Evolutionary conservation across 2,888 invertebrate species (phyloP).

Genomic region (Epistrophe eligans): DNA sequence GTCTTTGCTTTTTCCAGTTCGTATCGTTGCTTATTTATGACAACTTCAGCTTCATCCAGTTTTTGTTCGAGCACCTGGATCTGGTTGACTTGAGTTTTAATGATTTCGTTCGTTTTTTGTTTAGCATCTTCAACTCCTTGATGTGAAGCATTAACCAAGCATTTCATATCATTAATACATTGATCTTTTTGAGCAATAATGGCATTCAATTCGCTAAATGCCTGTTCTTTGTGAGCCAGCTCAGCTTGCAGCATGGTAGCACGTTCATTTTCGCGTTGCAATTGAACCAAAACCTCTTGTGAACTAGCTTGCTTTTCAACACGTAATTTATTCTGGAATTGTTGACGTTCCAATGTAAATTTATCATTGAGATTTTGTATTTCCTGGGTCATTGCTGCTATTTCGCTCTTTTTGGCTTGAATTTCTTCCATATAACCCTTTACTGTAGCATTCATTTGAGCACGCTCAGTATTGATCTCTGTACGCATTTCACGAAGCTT

Average conservation of each 20-base stretch:
- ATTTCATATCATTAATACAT: conserved; percentile 81
- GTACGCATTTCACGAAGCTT: conserved; percentile 91
- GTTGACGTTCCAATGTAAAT: conserved; percentile 81
- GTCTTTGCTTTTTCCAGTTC: conserved; percentile 82
- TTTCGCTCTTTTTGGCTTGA: conserved; percentile 80
- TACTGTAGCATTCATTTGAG: conserved; percentile 80
- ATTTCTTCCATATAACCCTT: conserved; percentile 82
- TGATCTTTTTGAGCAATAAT: conserved; percentile 81
- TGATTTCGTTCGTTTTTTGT: conserved; percentile 80
- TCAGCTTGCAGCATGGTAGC: conserved; percentile 80
- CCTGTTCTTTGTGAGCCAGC: conserved; percentile 73
- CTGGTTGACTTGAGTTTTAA: conserved; percentile 80
- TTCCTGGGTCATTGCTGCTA: conserved; percentile 81
- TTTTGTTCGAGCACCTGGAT: conserved; percentile 81
- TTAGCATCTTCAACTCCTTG: conserved; percentile 80
- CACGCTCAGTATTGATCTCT: conserved; percentile 83
- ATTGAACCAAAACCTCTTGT: conserved; percentile 81
- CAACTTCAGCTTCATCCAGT: conserved; percentile 81
- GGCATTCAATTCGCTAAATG: conserved; percentile 75
- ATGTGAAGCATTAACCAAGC: conserved; percentile 80
- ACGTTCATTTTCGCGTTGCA: conserved; percentile 79
- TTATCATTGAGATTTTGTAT: conserved; percentile 81
- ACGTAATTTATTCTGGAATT: conserved; percentile 81
- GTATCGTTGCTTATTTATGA: conserved; percentile 81
- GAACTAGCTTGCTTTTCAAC: conserved; percentile 82